Evolutionary conservation across 2,797 vertebrate genomes (phyloP).

Genomic region (Austrolebias charrua): DNA sequence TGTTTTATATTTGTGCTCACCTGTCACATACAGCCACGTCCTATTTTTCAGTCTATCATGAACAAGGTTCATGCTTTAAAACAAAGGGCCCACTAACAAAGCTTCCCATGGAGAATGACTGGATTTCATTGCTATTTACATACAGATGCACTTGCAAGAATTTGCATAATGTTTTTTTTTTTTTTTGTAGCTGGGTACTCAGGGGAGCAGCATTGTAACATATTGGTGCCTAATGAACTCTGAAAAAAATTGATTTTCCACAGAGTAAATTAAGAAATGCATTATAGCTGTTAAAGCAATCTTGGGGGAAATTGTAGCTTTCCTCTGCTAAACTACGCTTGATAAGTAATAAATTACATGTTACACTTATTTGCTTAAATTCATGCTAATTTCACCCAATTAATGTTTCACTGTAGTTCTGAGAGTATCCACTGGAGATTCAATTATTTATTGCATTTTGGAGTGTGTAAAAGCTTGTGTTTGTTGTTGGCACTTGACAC

Average conservation of each 20-base stretch:
- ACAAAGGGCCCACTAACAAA: constrained; percentile 83
- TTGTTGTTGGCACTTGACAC: constrained; percentile 46
- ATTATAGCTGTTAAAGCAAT: constrained; percentile 99
- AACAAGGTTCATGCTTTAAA: constrained; percentile 70
- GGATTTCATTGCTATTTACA: constrained; percentile 96
- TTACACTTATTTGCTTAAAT: constrained; percentile 99
- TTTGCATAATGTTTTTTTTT: constrained; percentile 92
- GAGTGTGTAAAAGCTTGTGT: constrained; percentile 77
- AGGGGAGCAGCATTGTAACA: constrained; percentile 98
- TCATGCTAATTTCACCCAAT: constrained; percentile 99
- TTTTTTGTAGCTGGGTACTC: constrained; percentile 89
- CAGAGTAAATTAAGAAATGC: constrained; percentile 99
- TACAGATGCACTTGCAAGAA: constrained; percentile 90
- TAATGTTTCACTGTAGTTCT: constrained; percentile 99
- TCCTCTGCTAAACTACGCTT: constrained; percentile 96
- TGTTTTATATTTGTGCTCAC: constrained; percentile 48
- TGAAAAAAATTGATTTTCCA: constrained; percentile 99
- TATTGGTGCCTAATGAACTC: constrained; percentile 99
- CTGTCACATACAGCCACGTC: constrained; percentile 59
- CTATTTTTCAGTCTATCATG: constrained; percentile 71
- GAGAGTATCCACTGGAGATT: constrained; percentile 97
- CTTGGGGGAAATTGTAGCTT: constrained; percentile 98
- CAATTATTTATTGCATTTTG: constrained; percentile 97
- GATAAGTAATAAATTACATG: constrained; percentile 99
- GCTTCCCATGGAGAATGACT: constrained; percentile 87